Percentiles rank a stretch among this genome's conserved stretches.
These are phyloP conservation scores for Rallus crepitans DNA, from an alignment of 2,797 vertebrate genomes.

Conservation along the genomic window DNA sequence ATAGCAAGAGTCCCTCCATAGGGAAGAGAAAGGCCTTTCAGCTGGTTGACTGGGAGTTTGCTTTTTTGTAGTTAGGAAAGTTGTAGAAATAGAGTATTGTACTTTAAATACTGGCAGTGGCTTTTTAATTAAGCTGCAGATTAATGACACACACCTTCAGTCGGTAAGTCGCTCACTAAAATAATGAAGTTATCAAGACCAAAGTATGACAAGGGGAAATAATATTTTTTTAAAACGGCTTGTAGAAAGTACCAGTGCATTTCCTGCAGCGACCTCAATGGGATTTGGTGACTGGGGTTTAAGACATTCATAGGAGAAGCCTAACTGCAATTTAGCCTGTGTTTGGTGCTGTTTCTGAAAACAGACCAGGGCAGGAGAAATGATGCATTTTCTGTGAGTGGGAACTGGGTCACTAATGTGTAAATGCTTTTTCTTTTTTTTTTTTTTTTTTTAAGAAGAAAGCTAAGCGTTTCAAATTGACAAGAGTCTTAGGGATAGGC, in stretches of 20 bases:
- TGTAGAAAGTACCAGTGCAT: neutral
- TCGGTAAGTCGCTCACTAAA: neutral
- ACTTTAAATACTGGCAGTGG: neutral
- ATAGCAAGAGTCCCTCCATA: neutral
- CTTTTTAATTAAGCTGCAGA: neutral
- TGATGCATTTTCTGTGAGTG: accelerated
- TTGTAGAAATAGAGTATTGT: neutral
- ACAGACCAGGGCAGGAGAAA: neutral
- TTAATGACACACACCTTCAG: neutral
- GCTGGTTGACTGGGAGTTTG: neutral
- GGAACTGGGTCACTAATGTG: neutral
- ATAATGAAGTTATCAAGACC: neutral
- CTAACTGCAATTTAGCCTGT: neutral
- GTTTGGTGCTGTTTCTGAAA: neutral
- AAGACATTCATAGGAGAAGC: neutral
- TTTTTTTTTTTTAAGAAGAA: neutral
- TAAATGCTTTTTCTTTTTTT: neutral
- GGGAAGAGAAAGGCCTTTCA: neutral
- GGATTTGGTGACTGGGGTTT: neutral
- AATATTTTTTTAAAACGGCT: neutral
- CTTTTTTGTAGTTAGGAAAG: neutral
- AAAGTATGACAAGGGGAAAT: neutral
- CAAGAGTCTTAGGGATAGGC: neutral
- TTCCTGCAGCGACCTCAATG: neutral
- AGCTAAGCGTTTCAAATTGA: neutral